Evolutionary conservation across 2,797 vertebrate species (phyloP).

Genomic region (Chelonia mydas): DNA sequence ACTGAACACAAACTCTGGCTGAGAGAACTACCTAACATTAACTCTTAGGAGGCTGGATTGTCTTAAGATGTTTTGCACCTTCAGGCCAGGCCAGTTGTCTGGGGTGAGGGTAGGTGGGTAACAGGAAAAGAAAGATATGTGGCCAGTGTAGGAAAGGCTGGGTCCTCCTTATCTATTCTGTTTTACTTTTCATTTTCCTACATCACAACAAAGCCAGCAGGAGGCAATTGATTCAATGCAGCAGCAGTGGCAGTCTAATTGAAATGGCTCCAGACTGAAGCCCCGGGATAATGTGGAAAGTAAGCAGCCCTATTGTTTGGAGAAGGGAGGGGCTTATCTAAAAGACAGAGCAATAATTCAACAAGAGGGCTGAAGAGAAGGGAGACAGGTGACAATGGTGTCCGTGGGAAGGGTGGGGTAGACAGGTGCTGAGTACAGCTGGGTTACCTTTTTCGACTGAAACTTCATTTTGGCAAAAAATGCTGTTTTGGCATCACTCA

Average conservation of each 20-base stretch:
- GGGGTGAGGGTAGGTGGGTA: not conserved
- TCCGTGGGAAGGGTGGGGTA: not conserved
- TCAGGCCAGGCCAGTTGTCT: slow-evolving; percentile 19
- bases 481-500: not conserved
- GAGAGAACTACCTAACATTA: not conserved
- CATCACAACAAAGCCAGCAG: not conserved
- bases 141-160: not conserved
- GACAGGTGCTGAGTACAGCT: not conserved
- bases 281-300: slow-evolving; percentile 51
- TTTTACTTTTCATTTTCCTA: slow-evolving; percentile 40
- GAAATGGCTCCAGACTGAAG: not conserved
- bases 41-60: slow-evolving; percentile 12
- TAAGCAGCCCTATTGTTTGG: slow-evolving; percentile 19
- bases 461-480: not conserved
- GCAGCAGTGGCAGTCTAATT: slow-evolving; percentile 26
- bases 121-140: not conserved
- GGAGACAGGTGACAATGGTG: not conserved
- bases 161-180: slow-evolving; percentile 37
- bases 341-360: not conserved
- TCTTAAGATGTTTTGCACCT: slow-evolving; percentile 15
- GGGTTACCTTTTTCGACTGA: not conserved
- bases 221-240: slow-evolving; percentile 47
- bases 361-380: slow-evolving; percentile 22
- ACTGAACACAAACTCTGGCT: not conserved
- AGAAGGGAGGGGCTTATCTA: slow-evolving; percentile 36